Base-by-base conservation (phyloP, 2,888 invertebrate species). In the Bombyx huttoni region DNA sequence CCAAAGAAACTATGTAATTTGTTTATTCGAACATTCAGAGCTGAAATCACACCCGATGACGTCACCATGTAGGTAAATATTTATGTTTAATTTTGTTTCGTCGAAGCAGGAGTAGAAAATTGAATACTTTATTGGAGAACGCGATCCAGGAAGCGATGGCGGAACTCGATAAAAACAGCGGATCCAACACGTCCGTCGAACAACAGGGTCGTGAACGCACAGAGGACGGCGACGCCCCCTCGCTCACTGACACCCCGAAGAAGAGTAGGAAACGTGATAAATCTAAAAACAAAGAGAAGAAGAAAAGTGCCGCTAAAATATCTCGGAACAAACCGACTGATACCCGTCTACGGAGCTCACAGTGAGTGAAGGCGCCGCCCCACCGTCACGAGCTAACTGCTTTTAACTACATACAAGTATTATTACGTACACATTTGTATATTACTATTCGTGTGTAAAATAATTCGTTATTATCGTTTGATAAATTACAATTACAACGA, bases 121-220 rank as follows among this genome's bases (percentile, higher is more conserved):
- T 96, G 91, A 96, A 96, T 85, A 92, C 93, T 63, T 94, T 95
- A 78, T 90, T 97, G 70, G 96, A 97, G 85, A 94, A 94, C 73
- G 96, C 96, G 53, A 96, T 97, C 73, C 96, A 97, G 89, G 96
- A 97, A 86, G 96, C 96, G 53, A 96, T 97, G 96, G 90, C 93
- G 59, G 96, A 96, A 80, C 86, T 97, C 71, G 96, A 96, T 82
- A 91, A 93, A 75, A 91, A 91, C 72, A 89, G 90, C 40, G 89
- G 89, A 34, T 53, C 52, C 0, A 46, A 13, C 34, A 52, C 51
- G 10, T 46, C 50, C 34, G 57, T 56, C 8, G 58, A 50, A 9
- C 52, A 34, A 34, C 55, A 50, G 12, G 51, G 47, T 33, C 54
- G 53, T 1, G 24, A 53, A 13, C 49, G 54, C 35, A 53, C 52